Conservation (phyloP, 2,888 invertebrate genomes). For the Plagodis dolabraria region DNA sequence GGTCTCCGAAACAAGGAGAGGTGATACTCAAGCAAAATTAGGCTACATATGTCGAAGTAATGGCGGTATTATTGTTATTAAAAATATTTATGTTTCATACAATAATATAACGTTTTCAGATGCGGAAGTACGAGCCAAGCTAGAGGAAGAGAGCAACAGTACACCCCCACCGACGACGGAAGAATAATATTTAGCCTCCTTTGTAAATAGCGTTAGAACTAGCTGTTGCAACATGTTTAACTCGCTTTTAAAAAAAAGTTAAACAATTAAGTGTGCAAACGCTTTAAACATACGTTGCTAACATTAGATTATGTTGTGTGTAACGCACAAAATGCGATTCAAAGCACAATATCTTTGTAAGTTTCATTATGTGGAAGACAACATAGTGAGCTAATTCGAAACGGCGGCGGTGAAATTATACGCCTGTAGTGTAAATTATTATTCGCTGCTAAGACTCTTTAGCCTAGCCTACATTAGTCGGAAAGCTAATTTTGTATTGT, state of each 20-base stretch:
- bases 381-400: slow-evolving; percentile 75
- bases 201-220: slow-evolving; percentile 80
- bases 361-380: slow-evolving; percentile 77
- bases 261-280: slow-evolving; percentile 51
- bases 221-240: slow-evolving; percentile 75
- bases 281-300: slow-evolving; percentile 52
- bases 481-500: slow-evolving; percentile 42
- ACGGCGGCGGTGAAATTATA: slow-evolving; percentile 43
- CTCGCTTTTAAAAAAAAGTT: slow-evolving; percentile 70
- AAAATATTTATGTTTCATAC: not conserved
- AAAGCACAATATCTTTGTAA: slow-evolving; percentile 62
- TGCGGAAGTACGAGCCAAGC: slow-evolving; percentile 83
- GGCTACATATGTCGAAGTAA: not conserved
- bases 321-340: slow-evolving; percentile 67
- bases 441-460: slow-evolving; percentile 52
- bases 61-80: not conserved
- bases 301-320: slow-evolving; percentile 45
- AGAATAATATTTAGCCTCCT: slow-evolving; percentile 83
- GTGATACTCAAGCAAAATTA: too few relatives aligned
- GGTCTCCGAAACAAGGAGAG: too few relatives aligned
- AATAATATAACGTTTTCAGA: slow-evolving; percentile 58
- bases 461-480: slow-evolving; percentile 50
- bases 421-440: slow-evolving; percentile 62
- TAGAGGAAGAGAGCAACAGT: slow-evolving; percentile 68
- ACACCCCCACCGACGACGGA: slow-evolving; percentile 63